Evolutionary conservation across 1,140 invertebrate species (phyloP).

Genomic region (Plectrocnemia conspersa): DNA sequence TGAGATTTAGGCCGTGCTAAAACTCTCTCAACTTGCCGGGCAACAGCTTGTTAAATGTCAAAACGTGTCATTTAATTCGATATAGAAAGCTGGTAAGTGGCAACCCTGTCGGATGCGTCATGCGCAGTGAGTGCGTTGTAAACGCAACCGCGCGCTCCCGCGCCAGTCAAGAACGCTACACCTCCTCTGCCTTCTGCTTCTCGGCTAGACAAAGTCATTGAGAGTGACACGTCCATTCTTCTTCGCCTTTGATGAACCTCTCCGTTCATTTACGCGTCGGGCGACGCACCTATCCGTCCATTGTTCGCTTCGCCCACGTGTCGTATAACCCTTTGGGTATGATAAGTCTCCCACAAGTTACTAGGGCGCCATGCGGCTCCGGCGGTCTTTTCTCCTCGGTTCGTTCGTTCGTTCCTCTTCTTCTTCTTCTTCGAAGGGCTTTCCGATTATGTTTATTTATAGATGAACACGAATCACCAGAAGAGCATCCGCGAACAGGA

Average conservation of each 20-base stretch:
- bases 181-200: constrained; percentile 19
- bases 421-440: constrained; percentile 33
- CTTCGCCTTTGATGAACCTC: constrained; percentile 34
- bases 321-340: constrained; percentile 35
- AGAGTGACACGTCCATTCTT: constrained; percentile 37
- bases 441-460: constrained; percentile 37
- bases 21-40: too few relatives aligned
- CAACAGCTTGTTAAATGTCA: too few relatives aligned
- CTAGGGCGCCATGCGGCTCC: constrained; percentile 10
- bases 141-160: neutral
- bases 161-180: neutral
- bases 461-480: constrained; percentile 35
- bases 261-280: constrained; percentile 32
- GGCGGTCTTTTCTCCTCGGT: neutral
- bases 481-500: constrained; percentile 16
- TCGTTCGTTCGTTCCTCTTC: too few relatives aligned
- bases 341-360: constrained; percentile 32
- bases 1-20: too few relatives aligned
- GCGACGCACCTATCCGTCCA: neutral
- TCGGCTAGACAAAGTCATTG: constrained; percentile 34
- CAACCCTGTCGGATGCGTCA: too few relatives aligned
- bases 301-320: constrained; percentile 21
- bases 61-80: too few relatives aligned
- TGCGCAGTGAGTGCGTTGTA: too few relatives aligned
- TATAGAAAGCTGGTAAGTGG: neutral